phyloP scores from a whole-genome alignment of 1,140 invertebrate species.

The Drosophila bocki region DNA sequence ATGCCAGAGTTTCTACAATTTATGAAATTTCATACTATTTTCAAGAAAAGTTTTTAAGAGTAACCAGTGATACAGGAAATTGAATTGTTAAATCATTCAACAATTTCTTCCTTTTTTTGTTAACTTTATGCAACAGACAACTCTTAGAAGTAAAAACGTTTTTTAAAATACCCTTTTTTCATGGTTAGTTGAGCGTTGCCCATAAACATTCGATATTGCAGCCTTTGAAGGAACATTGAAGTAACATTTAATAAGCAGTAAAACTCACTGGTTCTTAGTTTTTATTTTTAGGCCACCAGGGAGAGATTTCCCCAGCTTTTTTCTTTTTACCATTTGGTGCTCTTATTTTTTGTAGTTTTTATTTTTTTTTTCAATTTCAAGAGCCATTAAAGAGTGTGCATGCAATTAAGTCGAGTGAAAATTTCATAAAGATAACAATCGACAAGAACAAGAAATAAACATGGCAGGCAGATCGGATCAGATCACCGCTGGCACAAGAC shows the following conservation, averaged over 20 bases:
- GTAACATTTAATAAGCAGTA: slow-evolving; percentile 75
- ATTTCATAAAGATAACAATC: slow-evolving; percentile 84
- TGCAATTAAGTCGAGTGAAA: slow-evolving; percentile 83
- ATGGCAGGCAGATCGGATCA: slow-evolving; percentile 55
- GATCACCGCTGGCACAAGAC: slow-evolving; percentile 35
- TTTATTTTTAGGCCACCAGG: slow-evolving; percentile 38
- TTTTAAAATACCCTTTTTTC: neutral
- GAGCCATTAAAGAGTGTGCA: slow-evolving; percentile 81
- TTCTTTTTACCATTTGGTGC: slow-evolving; percentile 1
- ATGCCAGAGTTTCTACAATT: neutral
- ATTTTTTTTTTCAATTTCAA: slow-evolving; percentile 69
- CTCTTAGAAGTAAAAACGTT: slow-evolving; percentile 15
- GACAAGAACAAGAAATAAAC: slow-evolving; percentile 83
- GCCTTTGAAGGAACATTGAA: neutral
- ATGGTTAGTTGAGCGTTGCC: slow-evolving; percentile 36
- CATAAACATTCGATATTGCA: slow-evolving; percentile 37
- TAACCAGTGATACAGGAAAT: neutral
- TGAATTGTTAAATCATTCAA: neutral
- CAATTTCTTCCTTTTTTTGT: slow-evolving; percentile 11
- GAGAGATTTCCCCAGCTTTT: slow-evolving; percentile 17
- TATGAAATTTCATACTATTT: too few species aligned
- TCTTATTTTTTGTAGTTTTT: neutral
- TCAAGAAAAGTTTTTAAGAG: neutral
- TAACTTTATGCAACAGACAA: slow-evolving; percentile 16
- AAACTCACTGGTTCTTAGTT: slow-evolving; percentile 48